A percentile compares a stretch with the other conserved stretches of the same genome.
Conservation (phyloP, 2,113 vertebrate genomes). For the Nettapus auritus region DNA sequence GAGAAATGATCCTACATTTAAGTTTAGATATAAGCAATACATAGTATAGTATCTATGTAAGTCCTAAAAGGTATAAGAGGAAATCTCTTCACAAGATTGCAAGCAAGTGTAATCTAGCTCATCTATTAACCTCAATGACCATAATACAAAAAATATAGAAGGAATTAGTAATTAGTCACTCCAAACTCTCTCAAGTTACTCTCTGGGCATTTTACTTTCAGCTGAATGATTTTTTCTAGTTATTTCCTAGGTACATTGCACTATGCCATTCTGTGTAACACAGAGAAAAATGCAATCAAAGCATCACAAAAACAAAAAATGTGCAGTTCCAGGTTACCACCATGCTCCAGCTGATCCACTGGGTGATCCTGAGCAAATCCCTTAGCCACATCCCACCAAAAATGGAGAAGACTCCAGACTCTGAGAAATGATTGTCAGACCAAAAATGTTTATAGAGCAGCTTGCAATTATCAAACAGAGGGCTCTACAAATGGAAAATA, state of each 20-base stretch:
- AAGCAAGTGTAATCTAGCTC: not conserved
- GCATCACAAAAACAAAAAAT: not conserved
- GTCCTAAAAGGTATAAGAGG: slow-evolving; percentile 11
- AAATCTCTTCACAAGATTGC: not conserved
- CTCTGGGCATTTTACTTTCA: not conserved
- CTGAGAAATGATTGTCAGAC: slow-evolving; percentile 13
- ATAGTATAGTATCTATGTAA: not conserved
- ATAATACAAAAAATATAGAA: not conserved
- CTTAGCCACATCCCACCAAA: slow-evolving; percentile 3
- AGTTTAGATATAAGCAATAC: not conserved
- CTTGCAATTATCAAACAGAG: slow-evolving; percentile 42
- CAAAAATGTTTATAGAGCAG: slow-evolving; percentile 41
- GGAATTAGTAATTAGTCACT: not conserved
- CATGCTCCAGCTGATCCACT: not conserved
- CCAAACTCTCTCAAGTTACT: not conserved
- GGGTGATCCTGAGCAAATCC: not conserved
- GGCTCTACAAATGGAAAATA: slow-evolving; percentile 51
- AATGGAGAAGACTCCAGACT: slow-evolving; percentile 22
- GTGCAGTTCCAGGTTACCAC: not conserved
- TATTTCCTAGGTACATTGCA: not conserved
- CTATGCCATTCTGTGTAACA: not conserved
- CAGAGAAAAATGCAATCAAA: not conserved
- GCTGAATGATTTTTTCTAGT: not conserved
- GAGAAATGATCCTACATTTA: not conserved
- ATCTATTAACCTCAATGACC: not conserved